A percentile compares a stretch with the other conserved stretches of the same genome.
phyloP scores from a whole-genome alignment of 2,797 vertebrate species.

The Pampus argenteus region DNA sequence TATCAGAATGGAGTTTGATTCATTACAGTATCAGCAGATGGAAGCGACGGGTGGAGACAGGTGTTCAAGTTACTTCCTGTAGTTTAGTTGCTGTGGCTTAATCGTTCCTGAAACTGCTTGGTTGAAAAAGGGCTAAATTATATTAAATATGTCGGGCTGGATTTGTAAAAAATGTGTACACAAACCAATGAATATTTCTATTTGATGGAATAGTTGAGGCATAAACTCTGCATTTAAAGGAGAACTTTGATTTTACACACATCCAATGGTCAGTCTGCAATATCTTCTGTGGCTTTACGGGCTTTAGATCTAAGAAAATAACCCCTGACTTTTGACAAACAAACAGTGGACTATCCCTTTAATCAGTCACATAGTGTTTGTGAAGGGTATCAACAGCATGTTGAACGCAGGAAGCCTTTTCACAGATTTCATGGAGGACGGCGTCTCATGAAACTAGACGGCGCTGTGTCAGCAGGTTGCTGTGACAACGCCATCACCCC shows the following conservation, averaged over 20 bases:
- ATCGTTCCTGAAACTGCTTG: too few species aligned
- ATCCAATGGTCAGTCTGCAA: not conserved
- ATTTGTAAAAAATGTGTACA: not conserved
- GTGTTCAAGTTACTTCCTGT: too few species aligned
- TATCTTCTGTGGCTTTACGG: not conserved
- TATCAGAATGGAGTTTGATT: too few species aligned
- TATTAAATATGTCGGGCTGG: too few species aligned
- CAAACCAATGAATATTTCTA: not conserved
- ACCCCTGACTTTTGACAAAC: not conserved
- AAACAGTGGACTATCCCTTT: not conserved
- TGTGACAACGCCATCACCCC: slow-evolving; percentile 51
- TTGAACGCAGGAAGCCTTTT: not conserved
- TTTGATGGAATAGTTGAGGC: not conserved
- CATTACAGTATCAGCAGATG: too few species aligned
- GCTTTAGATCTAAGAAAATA: not conserved
- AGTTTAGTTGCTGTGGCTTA: too few species aligned
- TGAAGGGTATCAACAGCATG: not conserved
- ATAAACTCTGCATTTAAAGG: not conserved
- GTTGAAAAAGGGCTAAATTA: too few species aligned
- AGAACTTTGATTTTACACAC: not conserved
- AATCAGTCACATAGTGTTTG: not conserved
- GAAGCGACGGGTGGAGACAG: too few species aligned
- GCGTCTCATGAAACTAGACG: slow-evolving; percentile 38
- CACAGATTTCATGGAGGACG: slow-evolving; percentile 5
- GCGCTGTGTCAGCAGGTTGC: slow-evolving; percentile 75